These are phyloP conservation scores for Melanotaenia pygmaea DNA, from an alignment of 2,797 vertebrate genomes.

Conservation along the genomic window DNA sequence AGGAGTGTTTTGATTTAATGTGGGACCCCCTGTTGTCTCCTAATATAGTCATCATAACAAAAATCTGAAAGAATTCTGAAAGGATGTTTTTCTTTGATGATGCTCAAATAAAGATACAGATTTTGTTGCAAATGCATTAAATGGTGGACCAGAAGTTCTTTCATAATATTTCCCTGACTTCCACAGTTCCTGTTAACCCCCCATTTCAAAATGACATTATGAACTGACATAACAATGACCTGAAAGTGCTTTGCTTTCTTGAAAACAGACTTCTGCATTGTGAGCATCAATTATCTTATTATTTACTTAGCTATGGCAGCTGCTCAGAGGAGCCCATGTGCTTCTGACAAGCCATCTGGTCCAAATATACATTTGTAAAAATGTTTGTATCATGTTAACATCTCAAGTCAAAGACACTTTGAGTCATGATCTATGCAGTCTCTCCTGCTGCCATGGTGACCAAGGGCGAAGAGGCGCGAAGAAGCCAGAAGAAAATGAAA, in stretches of 20 bases:
- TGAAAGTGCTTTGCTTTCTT: not conserved
- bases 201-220: not conserved
- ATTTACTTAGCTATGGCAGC: not conserved
- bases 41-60: too few species aligned
- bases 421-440: not conserved
- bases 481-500: not conserved
- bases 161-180: not conserved
- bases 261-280: not conserved
- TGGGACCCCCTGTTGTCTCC: too few species aligned
- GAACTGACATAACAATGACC: not conserved
- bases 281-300: not conserved
- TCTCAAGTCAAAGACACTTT: not conserved
- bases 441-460: slow-evolving; percentile 17
- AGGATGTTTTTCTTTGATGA: too few species aligned
- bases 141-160: not conserved
- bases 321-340: not conserved
- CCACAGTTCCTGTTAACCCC: not conserved
- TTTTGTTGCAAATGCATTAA: too few species aligned
- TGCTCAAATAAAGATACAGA: too few species aligned
- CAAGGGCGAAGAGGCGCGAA: slow-evolving; percentile 8
- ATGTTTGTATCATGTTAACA: not conserved
- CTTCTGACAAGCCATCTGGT: not conserved
- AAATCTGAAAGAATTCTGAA: too few species aligned
- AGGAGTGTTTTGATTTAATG: not conserved
- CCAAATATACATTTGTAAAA: not conserved